Evolutionary conservation across 2,113 vertebrate species (phyloP).

Genomic region (Platichthys stellatus): DNA sequence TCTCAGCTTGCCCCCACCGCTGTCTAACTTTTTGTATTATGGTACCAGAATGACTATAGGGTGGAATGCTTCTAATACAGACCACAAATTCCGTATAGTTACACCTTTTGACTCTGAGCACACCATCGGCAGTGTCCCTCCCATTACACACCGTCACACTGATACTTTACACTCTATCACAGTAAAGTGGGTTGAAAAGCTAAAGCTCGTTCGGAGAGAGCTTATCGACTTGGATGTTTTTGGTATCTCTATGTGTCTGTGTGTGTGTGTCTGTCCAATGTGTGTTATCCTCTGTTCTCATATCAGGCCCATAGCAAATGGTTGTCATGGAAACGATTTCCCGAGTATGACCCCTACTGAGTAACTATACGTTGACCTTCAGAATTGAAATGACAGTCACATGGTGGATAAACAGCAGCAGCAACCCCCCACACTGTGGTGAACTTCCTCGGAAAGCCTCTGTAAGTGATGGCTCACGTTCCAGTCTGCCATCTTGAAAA

Average conservation of each 20-base stretch:
- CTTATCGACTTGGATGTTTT: slow-evolving; percentile 30
- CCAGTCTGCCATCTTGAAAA: slow-evolving; percentile 31
- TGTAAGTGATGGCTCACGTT: slow-evolving; percentile 13
- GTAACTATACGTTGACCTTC: slow-evolving; percentile 59
- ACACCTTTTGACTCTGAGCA: neutral
- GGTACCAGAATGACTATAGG: neutral
- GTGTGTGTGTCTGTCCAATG: slow-evolving; percentile 31
- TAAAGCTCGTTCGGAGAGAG: slow-evolving; percentile 5
- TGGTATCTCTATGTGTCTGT: neutral
- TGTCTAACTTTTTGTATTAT: neutral
- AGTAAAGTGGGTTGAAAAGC: slow-evolving; percentile 4
- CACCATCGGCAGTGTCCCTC: neutral
- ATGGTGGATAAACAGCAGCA: slow-evolving; percentile 39
- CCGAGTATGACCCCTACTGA: slow-evolving; percentile 57
- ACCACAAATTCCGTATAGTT: neutral
- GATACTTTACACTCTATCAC: slow-evolving; percentile 5
- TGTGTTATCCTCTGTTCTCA: slow-evolving; percentile 46
- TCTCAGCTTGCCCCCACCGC: neutral
- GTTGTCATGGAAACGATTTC: slow-evolving; percentile 77
- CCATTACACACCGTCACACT: neutral
- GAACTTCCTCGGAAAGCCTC: slow-evolving; percentile 13
- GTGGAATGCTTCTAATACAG: neutral
- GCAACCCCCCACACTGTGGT: neutral
- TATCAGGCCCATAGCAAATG: slow-evolving; percentile 46
- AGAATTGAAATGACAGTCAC: slow-evolving; percentile 57